Base-by-base conservation (phyloP, 1,140 invertebrate genomes). In the Phymorhynchus buccinoides region DNA sequence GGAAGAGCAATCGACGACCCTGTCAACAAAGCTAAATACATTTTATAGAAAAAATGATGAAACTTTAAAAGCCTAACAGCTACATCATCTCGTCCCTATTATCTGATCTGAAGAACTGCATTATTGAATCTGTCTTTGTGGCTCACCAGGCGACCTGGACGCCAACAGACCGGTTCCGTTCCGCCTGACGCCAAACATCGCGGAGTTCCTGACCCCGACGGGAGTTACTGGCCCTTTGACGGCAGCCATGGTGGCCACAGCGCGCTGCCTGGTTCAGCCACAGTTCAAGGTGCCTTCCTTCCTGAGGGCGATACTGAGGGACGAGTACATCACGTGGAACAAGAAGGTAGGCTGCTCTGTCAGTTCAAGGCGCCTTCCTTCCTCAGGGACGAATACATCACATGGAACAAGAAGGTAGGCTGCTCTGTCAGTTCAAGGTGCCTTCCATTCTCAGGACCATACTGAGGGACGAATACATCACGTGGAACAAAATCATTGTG, bases 131-230 rank as follows among this genome's bases (percentile, higher is more conserved):
- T 30, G 16, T 66, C n/a, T 71, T 0, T 71, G 3, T 84, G 42
- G 39, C 6, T 35, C 93, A 93, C 77, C 91, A 96, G 96, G 97
- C 84, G 97, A 99, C 90, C 92, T 99, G 32, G 97, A 98, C 91
- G 96, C 96, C 12, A 98, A 97, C 89, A 94, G 98, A 85, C 97
- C 98, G 0, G 98, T 99, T 52, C 98, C 98, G 14, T 99, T 99
- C 94, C 95, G 98, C 39, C 93, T 99, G 85, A 99, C 98, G 22
- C 98, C 98, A 3, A 99, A 99, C 91, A 96, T 99, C 90, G 95
- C 96, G 4, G 98, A 99, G 93, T 97, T 99, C 88, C 94, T 99
- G 48, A 97, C 97, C 0, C 95, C 95, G 83, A 97, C 97, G 91
- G 97, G 96, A 89, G 96, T 99, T 75, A 95, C 95, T 18, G 98